A percentile compares a stretch with the other conserved stretches of the same genome.
Conservation (phyloP, 2,888 invertebrate species). For the Magallana nippona region DNA sequence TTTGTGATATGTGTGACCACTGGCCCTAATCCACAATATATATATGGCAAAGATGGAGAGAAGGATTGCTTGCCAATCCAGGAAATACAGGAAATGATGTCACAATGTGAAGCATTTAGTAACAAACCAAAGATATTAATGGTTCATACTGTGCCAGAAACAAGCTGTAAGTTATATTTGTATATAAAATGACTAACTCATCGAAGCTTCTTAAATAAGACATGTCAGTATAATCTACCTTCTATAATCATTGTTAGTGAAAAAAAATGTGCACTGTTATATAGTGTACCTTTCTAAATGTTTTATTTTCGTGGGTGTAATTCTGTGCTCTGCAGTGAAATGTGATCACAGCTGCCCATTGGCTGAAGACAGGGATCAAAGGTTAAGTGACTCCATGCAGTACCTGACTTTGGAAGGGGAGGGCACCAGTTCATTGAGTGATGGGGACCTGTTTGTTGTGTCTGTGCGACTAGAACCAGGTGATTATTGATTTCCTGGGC, state of each 20-base stretch:
- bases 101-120: not conserved
- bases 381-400: not conserved
- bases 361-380: not conserved
- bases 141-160: conserved; percentile 12
- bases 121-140: conserved; percentile 7
- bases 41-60: conserved; percentile 12
- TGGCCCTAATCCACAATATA: not conserved
- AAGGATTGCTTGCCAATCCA: not conserved
- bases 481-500: not conserved
- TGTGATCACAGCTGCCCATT: not conserved
- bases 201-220: no score
- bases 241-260: no score
- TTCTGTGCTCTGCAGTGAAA: not conserved
- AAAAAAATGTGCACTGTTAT: no score
- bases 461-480: conserved; percentile 1
- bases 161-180: not conserved
- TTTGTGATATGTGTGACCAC: conserved; percentile 10
- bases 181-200: not conserved
- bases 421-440: not conserved
- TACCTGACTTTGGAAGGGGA: not conserved
- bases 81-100: conserved; percentile 14
- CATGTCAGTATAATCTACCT: no score
- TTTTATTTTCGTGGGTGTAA: not conserved
- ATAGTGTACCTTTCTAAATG: no score
- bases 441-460: not conserved